These are phyloP conservation scores for Mastacembelus armatus DNA, from an alignment of 2,797 vertebrate species.

Conservation along the genomic window DNA sequence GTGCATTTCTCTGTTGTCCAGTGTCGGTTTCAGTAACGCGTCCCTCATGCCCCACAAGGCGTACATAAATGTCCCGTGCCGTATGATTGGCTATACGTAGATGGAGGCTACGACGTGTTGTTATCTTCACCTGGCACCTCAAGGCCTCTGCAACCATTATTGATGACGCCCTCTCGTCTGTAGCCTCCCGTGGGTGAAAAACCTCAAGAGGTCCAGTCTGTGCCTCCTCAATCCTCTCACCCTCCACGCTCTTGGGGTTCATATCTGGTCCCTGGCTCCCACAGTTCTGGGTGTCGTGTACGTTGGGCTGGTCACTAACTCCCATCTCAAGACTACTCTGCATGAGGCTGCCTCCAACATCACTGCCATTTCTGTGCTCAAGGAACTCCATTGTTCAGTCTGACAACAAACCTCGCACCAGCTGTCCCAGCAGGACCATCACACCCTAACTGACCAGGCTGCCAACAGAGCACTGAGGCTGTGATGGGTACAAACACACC, in stretches of 20 bases:
- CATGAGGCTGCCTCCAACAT: slow-evolving; percentile 40
- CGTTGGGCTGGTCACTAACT: background rate
- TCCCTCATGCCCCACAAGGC: slow-evolving; percentile 89
- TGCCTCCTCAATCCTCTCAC: slow-evolving; percentile 30
- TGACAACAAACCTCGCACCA: slow-evolving; percentile 32
- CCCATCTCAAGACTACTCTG: slow-evolving; percentile 47
- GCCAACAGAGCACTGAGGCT: slow-evolving; percentile 66
- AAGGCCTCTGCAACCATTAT: slow-evolving; percentile 80
- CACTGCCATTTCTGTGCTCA: slow-evolving; percentile 56
- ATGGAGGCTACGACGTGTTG: slow-evolving; percentile 89
- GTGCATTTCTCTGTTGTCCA: slow-evolving; percentile 46
- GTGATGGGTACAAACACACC: slow-evolving; percentile 31
- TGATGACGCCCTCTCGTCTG: slow-evolving; percentile 45
- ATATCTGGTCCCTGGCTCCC: slow-evolving; percentile 29
- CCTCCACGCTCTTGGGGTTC: slow-evolving; percentile 30
- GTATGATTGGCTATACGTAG: slow-evolving; percentile 95
- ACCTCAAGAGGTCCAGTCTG: slow-evolving; percentile 60
- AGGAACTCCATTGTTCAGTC: slow-evolving; percentile 70
- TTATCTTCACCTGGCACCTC: slow-evolving; percentile 96
- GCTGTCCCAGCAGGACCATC: slow-evolving; percentile 48
- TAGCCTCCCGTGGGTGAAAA: slow-evolving; percentile 53
- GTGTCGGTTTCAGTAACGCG: slow-evolving; percentile 83
- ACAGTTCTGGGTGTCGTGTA: slow-evolving; percentile 7
- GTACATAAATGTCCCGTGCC: slow-evolving; percentile 89
- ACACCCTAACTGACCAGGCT: slow-evolving; percentile 48